Conservation (phyloP, 1,140 invertebrate genomes). For the Cyphomyrmex costatus region DNA sequence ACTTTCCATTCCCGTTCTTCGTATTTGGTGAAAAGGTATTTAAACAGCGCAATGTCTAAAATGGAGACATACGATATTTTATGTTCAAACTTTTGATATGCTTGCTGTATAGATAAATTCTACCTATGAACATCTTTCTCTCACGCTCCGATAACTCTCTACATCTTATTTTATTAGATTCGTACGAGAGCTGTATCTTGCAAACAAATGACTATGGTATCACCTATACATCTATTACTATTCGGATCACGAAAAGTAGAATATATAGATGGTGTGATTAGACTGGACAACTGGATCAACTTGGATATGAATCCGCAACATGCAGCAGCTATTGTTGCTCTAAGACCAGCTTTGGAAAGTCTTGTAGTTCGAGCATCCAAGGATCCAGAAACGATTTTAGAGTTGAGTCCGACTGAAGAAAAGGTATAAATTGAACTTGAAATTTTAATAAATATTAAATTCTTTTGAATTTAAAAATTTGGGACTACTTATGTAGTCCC, state of each 20-base stretch:
- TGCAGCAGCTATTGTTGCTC: slow-evolving; percentile 93
- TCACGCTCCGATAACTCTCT: not conserved
- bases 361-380: slow-evolving; percentile 93
- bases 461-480: too few species aligned
- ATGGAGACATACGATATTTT: too few species aligned
- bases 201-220: slow-evolving; percentile 99
- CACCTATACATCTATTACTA: slow-evolving; percentile 96
- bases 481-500: too few species aligned
- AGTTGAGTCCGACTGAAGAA: slow-evolving; percentile 87
- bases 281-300: slow-evolving; percentile 97
- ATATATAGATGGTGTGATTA: slow-evolving; percentile 90
- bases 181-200: slow-evolving; percentile 98
- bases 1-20: slow-evolving; percentile 97
- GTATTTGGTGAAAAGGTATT: slow-evolving; percentile 98
- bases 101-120: not conserved
- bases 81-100: too few species aligned
- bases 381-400: slow-evolving; percentile 91
- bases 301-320: slow-evolving; percentile 93
- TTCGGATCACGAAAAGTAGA: slow-evolving; percentile 97
- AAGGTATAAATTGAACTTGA: slow-evolving; percentile 83
- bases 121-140: not conserved
- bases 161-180: slow-evolving; percentile 87
- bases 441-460: too few species aligned
- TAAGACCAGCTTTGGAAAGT: slow-evolving; percentile 95
- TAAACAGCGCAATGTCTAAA: too few species aligned